Percentiles rank a stretch among this genome's conserved stretches.
phyloP scores from a whole-genome alignment of 2,113 vertebrate species.

The Pycnonotus jocosus region DNA sequence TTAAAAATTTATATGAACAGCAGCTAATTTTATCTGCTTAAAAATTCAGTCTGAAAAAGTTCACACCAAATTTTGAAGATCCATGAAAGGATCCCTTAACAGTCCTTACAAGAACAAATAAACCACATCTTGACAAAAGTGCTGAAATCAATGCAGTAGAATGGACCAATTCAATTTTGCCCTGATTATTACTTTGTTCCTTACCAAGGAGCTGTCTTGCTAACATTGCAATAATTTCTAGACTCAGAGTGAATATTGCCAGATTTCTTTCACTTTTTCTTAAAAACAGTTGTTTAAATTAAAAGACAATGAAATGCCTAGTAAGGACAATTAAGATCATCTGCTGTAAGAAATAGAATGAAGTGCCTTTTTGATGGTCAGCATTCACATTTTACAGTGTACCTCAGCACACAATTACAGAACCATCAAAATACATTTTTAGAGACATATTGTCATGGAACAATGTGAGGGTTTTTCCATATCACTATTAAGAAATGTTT shows the following conservation, averaged over 20 bases:
- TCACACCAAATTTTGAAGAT: not conserved
- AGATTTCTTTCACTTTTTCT: not conserved
- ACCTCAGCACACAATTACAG: not conserved
- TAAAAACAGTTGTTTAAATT: not conserved
- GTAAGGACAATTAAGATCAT: not conserved
- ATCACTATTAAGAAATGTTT: not conserved
- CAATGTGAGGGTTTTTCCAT: not conserved
- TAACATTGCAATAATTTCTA: not conserved
- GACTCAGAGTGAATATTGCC: not conserved
- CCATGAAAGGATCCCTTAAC: not conserved
- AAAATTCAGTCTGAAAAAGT: not conserved
- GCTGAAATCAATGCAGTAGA: not conserved
- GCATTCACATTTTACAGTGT: not conserved
- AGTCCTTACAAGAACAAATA: not conserved
- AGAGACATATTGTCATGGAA: not conserved
- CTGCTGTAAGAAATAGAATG: not conserved
- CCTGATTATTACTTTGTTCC: not conserved
- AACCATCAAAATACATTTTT: not conserved
- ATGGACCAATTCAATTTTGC: accelerated
- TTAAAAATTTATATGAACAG: not conserved
- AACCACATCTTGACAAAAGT: not conserved
- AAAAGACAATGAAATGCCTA: not conserved
- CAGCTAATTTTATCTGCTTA: not conserved
- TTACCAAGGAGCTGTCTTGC: not conserved
- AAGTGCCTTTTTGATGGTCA: not conserved